Evolutionary conservation across 2,888 invertebrate genomes (phyloP).

Genomic region (Chesias legatella): DNA sequence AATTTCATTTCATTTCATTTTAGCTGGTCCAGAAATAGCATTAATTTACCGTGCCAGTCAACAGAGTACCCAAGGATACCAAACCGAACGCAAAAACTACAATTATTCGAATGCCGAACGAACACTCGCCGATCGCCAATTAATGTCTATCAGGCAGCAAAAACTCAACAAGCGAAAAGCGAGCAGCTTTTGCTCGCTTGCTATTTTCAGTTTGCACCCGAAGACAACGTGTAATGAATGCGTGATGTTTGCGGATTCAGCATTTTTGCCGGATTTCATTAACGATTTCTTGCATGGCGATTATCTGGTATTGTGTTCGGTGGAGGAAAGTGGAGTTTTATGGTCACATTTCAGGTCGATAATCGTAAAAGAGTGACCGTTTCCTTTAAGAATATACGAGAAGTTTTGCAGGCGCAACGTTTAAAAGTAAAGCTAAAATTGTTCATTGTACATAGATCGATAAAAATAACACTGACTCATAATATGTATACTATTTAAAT

Average conservation of each 20-base stretch:
- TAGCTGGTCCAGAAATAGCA: no score
- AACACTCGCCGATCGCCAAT: conserved; percentile 23
- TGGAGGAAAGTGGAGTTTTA: not conserved
- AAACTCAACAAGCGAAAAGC: conserved; percentile 18
- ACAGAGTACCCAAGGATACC: not conserved
- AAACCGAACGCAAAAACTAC: conserved; percentile 13
- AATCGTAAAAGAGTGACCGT: no score
- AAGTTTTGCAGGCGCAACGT: no score
- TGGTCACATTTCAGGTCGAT: no score
- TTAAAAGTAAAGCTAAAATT: no score
- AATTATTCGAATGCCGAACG: conserved; percentile 13
- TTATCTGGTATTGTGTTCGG: not conserved
- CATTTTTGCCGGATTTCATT: conserved; percentile 4
- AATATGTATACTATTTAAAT: no score
- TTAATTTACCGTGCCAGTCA: not conserved
- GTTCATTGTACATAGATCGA: no score
- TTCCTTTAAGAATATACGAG: no score
- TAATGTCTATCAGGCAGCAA: conserved; percentile 23
- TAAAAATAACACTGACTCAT: no score
- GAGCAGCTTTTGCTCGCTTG: conserved; percentile 15
- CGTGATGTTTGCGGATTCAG: conserved; percentile 10
- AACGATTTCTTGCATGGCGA: not conserved
- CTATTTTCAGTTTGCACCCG: conserved; percentile 13
- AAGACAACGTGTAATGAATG: conserved; percentile 23
- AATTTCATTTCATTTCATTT: no score